Evolutionary conservation across 1,140 invertebrate species (phyloP), one percentile per base, ranked within the genome.

Genomic region (Lethrus apterus): DNA sequence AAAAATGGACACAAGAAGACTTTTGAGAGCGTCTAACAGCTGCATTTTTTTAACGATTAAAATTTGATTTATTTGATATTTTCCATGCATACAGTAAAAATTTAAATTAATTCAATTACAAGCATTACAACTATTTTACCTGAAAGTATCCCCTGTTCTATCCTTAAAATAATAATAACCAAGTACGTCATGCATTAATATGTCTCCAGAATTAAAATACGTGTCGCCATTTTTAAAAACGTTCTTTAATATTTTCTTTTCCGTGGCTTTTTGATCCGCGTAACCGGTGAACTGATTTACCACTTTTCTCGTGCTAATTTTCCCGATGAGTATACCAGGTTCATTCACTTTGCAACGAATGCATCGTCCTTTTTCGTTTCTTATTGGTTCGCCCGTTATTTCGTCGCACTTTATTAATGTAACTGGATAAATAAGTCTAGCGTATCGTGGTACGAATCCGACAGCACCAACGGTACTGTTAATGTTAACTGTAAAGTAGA

Each of bases 121-220:
- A n/a, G n/a, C n/a, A n/a, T n/a, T n/a, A n/a, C n/a, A n/a, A n/a
- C n/a, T n/a, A 15, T 23, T 44, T 63, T 66, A 80, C 74, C 90
- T 80, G 64, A 90, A 98, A 0, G 94, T 98, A 63, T 98, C 94
- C 8, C 94, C 94, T 11, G 89, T 94, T 54, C 95, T 78, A 64
- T 98, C 94, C 56, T 84, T 89, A 68, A 98, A 98, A 66, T 92
- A 98, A 58, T 91, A 86, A 66, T 94, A 97, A 3, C 93, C 93
- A 26, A 84, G 77, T 34, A 93, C 82, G 64, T 98, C 93, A 77
- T 84, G 85, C 1, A 89, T 77, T 26, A 98, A 70, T 52, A 98
- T 80, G 71, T 98, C 95, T 47, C 94, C 91, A 5, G 92, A 89
- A 56, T 93, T 84, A 63, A 98, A 99, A 44, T 79, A 90, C 17